A percentile compares a stretch with the other conserved stretches of the same genome.
These are phyloP conservation scores for Ricordea florida DNA, from an alignment of 92 coral and sea anemone genomes.

Conservation along the genomic window DNA sequence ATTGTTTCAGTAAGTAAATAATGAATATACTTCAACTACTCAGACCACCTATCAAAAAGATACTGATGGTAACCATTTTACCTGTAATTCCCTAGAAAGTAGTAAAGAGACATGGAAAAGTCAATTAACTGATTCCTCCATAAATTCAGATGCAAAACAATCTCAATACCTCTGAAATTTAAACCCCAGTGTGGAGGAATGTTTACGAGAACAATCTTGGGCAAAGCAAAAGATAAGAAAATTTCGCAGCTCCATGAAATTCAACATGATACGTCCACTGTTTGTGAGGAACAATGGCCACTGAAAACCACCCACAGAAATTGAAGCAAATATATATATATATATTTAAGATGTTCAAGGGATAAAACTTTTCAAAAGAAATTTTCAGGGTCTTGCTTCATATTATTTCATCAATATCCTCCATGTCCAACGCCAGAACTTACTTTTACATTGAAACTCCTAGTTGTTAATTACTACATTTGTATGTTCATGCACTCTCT, in stretches of 20 bases:
- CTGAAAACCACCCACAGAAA: not conserved
- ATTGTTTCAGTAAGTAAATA: no score
- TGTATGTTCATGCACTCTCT: no score
- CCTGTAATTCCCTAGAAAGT: not conserved
- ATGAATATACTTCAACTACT: no score
- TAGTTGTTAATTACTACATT: no score
- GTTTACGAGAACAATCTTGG: constrained; percentile 15
- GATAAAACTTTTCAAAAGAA: constrained; percentile 11
- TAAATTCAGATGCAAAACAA: not conserved
- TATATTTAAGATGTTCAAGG: constrained; percentile 20
- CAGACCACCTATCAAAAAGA: not conserved
- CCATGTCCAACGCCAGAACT: no score
- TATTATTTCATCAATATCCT: no score
- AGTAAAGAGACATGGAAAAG: not conserved
- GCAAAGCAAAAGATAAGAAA: constrained; percentile 28
- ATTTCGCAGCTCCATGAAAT: constrained; percentile 39
- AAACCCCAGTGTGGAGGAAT: not conserved
- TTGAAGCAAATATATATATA: not conserved
- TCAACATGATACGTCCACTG: constrained; percentile 1
- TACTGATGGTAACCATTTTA: not conserved
- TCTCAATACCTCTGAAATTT: constrained; percentile 14
- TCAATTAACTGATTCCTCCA: not conserved
- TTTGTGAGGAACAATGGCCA: constrained; percentile 48
- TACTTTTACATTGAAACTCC: no score
- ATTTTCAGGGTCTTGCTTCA: no score